Conservation (phyloP, 2,797 vertebrate genomes). For the Atherinosoma microstoma region DNA sequence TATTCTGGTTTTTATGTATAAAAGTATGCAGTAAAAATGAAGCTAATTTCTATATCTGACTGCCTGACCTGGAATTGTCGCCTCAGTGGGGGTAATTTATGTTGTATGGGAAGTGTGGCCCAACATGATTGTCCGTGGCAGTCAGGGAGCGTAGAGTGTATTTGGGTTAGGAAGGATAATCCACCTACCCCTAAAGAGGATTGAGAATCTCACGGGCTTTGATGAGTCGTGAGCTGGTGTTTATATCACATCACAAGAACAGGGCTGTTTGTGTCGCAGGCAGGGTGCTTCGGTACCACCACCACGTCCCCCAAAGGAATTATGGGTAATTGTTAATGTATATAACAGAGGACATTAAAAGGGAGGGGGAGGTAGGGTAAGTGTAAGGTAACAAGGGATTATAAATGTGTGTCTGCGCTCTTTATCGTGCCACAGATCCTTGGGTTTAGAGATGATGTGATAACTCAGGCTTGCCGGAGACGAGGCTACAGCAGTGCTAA, state of each 20-base stretch:
- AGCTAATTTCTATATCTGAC: slow-evolving; percentile 5
- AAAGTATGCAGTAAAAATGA: background rate
- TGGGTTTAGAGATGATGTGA: slow-evolving; percentile 67
- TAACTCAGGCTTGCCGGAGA: slow-evolving; percentile 53
- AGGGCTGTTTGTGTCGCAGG: slow-evolving; percentile 58
- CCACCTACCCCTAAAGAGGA: slow-evolving; percentile 82
- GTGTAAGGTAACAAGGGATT: slow-evolving; percentile 15
- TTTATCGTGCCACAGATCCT: slow-evolving; percentile 58
- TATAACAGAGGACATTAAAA: background rate
- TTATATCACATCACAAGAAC: slow-evolving; percentile 76
- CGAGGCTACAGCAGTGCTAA: slow-evolving; percentile 53
- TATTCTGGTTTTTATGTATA: background rate
- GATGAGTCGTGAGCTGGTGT: slow-evolving; percentile 79
- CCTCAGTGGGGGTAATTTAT: slow-evolving; percentile 50
- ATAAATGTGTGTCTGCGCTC: slow-evolving; percentile 22
- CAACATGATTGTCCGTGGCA: slow-evolving; percentile 50
- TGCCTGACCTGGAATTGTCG: slow-evolving; percentile 44
- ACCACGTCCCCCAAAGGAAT: slow-evolving; percentile 35
- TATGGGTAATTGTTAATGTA: slow-evolving; percentile 47
- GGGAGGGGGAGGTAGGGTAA: slow-evolving; percentile 6
- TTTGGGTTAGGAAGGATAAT: slow-evolving; percentile 83
- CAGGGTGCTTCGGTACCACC: slow-evolving; percentile 32
- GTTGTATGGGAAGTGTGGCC: slow-evolving; percentile 37
- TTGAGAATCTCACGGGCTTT: slow-evolving; percentile 78
- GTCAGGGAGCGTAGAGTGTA: slow-evolving; percentile 67